These are phyloP conservation scores for Xylota sylvarum DNA, from an alignment of 2,888 invertebrate genomes.

Conservation along the genomic window DNA sequence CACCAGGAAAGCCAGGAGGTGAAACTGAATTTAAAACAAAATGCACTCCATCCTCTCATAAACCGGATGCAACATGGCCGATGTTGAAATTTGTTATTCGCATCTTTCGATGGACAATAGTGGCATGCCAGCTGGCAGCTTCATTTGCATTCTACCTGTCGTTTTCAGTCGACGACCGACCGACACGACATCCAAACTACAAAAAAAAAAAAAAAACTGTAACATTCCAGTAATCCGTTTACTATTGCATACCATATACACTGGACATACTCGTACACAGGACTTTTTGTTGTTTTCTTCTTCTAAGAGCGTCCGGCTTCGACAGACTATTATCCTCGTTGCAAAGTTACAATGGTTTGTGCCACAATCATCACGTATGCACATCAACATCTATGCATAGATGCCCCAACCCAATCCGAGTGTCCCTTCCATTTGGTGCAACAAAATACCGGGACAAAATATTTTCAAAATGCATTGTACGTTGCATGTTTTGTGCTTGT, in stretches of 20 bases:
- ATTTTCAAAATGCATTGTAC: slow-evolving; percentile 67
- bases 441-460: slow-evolving; percentile 55
- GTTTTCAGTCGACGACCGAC: neutral
- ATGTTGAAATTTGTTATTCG: slow-evolving; percentile 27
- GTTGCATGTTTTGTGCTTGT: slow-evolving; percentile 30
- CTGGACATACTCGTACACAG: slow-evolving; percentile 29
- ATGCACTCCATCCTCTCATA: slow-evolving; percentile 42
- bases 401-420: neutral
- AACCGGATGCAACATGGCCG: slow-evolving; percentile 36
- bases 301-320: slow-evolving; percentile 46
- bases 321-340: slow-evolving; percentile 49
- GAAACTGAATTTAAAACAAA: slow-evolving; percentile 56
- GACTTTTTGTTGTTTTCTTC: neutral
- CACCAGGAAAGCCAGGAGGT: slow-evolving; percentile 12
- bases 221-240: slow-evolving; percentile 65
- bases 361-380: slow-evolving; percentile 64
- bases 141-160: slow-evolving; percentile 67
- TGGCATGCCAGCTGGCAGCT: slow-evolving; percentile 41
- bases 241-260: slow-evolving; percentile 43
- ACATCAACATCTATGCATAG: slow-evolving; percentile 30
- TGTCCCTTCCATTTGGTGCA: slow-evolving; percentile 18
- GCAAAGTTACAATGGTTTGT: slow-evolving; percentile 48
- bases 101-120: slow-evolving; percentile 33
- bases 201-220: slow-evolving; percentile 26
- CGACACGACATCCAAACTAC: neutral